These are phyloP conservation scores for Actinia tenebrosa DNA, from an alignment of 64 coral and sea anemone genomes.

Conservation along the genomic window DNA sequence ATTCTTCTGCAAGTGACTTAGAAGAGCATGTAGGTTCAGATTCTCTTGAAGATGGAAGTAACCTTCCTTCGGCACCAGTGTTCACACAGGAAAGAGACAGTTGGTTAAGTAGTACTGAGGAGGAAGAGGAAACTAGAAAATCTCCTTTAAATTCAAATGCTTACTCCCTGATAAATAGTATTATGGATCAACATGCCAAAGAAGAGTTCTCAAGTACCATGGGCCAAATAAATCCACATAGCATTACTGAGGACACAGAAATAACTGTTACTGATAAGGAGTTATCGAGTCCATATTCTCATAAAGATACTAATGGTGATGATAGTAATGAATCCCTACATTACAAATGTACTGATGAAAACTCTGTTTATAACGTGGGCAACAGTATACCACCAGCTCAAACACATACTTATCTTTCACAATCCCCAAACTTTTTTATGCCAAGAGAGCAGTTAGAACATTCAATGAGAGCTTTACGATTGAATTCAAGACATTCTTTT, in stretches of 20 bases:
- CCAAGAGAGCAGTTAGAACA: conserved; percentile 71
- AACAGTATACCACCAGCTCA: neutral
- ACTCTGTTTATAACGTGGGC: neutral
- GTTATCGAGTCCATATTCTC: neutral
- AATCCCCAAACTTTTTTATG: conserved; percentile 81
- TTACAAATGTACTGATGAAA: neutral
- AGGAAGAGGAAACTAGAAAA: conserved; percentile 29
- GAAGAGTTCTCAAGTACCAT: neutral
- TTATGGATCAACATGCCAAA: neutral
- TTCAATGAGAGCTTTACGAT: conserved; percentile 67
- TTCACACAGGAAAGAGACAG: conserved; percentile 48
- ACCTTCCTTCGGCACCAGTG: neutral
- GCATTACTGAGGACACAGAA: neutral
- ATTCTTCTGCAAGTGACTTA: neutral
- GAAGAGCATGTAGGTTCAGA: neutral
- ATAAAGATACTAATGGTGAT: neutral
- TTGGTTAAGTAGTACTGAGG: conserved; percentile 75
- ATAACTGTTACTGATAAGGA: neutral
- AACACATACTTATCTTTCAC: neutral
- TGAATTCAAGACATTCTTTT: conserved; percentile 16
- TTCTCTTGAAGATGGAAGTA: neutral
- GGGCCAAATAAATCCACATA: too few relatives aligned
- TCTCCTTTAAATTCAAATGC: neutral
- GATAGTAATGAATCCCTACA: neutral
- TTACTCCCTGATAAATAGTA: neutral